These are phyloP conservation scores for Geotrypetes seraphini DNA, from an alignment of 2,797 vertebrate species.

Conservation along the genomic window DNA sequence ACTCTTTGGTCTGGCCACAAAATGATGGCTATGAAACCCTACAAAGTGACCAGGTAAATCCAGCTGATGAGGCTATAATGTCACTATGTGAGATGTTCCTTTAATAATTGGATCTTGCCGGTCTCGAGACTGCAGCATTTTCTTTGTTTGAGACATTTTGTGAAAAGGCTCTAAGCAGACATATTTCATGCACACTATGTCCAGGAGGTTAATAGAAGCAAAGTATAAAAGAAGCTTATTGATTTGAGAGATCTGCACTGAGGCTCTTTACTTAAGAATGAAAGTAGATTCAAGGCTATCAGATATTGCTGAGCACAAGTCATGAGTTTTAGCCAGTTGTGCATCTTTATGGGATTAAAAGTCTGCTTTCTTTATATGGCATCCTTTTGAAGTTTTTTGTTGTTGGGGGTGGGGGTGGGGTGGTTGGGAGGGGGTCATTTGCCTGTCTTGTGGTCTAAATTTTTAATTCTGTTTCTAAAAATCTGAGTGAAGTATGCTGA, in stretches of 20 bases:
- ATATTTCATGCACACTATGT: conserved; percentile 31
- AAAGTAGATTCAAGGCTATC: too few relatives aligned
- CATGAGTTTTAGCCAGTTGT: too few relatives aligned
- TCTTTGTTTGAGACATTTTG: conserved; percentile 39
- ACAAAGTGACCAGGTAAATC: conserved; percentile 20
- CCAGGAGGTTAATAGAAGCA: conserved; percentile 23
- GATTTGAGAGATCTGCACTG: conserved; percentile 15
- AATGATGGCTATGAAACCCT: conserved; percentile 8
- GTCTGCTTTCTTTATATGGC: too few relatives aligned
- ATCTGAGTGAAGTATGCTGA: too few relatives aligned
- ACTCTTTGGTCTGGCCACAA: conserved; percentile 11
- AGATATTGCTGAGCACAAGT: too few relatives aligned
- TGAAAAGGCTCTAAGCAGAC: conserved; percentile 51
- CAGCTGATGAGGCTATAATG: neutral
- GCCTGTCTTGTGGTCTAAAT: too few relatives aligned
- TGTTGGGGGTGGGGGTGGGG: too few relatives aligned
- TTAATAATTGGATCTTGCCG: conserved; percentile 8
- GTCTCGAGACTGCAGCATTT: conserved; percentile 23
- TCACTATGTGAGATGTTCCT: neutral
- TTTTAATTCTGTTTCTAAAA: too few relatives aligned
- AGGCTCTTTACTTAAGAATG: too few relatives aligned
- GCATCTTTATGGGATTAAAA: too few relatives aligned
- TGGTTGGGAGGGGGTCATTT: too few relatives aligned
- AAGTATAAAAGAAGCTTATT: conserved; percentile 20
- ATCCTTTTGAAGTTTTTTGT: too few relatives aligned